These are phyloP conservation scores for Pipistrellus pygmaeus DNA, from an alignment of 2,797 vertebrate species.

Conservation along the genomic window DNA sequence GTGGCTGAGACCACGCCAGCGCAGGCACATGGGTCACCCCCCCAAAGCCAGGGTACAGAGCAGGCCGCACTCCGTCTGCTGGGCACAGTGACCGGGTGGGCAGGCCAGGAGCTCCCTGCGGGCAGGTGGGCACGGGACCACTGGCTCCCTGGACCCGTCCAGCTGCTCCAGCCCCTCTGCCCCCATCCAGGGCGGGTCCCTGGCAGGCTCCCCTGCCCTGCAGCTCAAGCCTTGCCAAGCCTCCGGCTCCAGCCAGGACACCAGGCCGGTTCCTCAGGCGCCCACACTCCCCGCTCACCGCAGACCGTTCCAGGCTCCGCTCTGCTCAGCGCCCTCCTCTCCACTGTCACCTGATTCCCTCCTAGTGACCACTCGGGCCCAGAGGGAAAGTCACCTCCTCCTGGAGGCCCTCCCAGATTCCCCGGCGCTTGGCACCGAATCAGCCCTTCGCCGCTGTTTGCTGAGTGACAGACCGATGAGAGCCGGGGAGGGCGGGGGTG, in stretches of 20 bases:
- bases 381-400: not conserved
- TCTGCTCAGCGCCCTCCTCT: not conserved
- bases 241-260: not conserved
- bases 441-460: not conserved
- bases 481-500: fast-evolving
- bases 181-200: not conserved
- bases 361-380: not conserved
- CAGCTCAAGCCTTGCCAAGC: not conserved
- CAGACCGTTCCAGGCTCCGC: not conserved
- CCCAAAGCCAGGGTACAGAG: fast-evolving
- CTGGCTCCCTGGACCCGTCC: not conserved
- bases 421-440: not conserved
- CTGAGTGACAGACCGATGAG: fast-evolving
- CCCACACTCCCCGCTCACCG: not conserved
- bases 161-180: not conserved
- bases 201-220: not conserved
- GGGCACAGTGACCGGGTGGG: fast-evolving
- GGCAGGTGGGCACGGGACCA: fast-evolving
- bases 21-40: fast-evolving
- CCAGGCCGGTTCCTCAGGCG: not conserved
- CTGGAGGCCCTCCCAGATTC: not conserved
- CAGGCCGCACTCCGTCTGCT: not conserved
- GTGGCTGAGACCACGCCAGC: not conserved
- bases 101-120: not conserved
- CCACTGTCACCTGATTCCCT: not conserved